Base-by-base conservation (phyloP, 1,140 invertebrate genomes). In the Ceratoteleas bidentatus region DNA sequence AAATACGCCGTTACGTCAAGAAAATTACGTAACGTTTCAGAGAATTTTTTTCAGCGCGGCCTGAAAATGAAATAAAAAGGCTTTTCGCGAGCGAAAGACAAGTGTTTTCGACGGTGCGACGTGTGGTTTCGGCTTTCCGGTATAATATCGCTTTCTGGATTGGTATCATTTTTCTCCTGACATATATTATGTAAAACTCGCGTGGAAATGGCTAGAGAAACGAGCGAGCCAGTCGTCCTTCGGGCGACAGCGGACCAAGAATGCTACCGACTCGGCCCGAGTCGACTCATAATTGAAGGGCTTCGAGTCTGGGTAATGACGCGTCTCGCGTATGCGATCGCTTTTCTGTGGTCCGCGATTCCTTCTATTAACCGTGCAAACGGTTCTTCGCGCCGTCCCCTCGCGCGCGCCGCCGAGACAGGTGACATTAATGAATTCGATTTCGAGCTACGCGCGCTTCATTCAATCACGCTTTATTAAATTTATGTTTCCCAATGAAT, bases 151-250 rank as follows among this genome's bases (percentile, higher is more conserved):
- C 62, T 84, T 85, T 84, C 83, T 85, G 75, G 75, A 82, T 77
- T 78, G 83, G 86, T 87, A 82, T 86, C 84, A 83, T 84, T 85
- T 87, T 87, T 87, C 84, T 84, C 34, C 56, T 74, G 66, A 72
- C 68, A 77, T 52, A 77, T 82, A 85, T 87, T 87, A 87, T 84
- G 83, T 82, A 87, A 87, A 83, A 82, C 86, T 79, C 45, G 72
- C 83, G 73, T 80, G 57, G 73, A 83, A 80, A 83, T 66, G 61
- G 79, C 66, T 81, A 49, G 77, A 62, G 83, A 82, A 77, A 76
- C 73, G 68, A 70, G 52, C 69, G 58, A 81, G 76, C 77, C 75
- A 65, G 84, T 81, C 81, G 81, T 85, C 84, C 81, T 83, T 85
- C 81, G 65, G 61, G 70, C 70, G 70, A 73, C 68, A 73, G 58